Conservation (phyloP, 1,140 invertebrate species). For the Nixonia krombeini region DNA sequence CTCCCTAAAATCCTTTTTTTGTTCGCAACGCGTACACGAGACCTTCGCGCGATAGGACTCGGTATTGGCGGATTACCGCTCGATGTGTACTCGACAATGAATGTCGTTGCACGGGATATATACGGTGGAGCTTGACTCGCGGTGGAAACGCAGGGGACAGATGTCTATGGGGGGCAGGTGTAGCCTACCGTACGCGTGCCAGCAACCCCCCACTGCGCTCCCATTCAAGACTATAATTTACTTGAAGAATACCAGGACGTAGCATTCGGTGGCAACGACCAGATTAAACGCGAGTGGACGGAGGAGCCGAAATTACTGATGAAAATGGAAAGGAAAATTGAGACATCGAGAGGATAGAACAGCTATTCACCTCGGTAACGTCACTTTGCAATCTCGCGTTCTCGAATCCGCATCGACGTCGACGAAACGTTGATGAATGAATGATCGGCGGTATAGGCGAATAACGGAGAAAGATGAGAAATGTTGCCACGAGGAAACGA, state of each 20-base stretch:
- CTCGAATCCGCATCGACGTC: too few relatives aligned
- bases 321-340: slow-evolving; percentile 18
- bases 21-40: not conserved
- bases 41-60: slow-evolving; percentile 12
- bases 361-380: too few relatives aligned
- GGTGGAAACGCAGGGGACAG: slow-evolving; percentile 60
- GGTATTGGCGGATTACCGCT: slow-evolving; percentile 13
- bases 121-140: slow-evolving; percentile 60
- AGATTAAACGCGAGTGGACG: slow-evolving; percentile 30
- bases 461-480: not conserved
- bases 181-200: slow-evolving; percentile 67
- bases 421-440: too few relatives aligned
- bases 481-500: not conserved
- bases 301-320: slow-evolving; percentile 13
- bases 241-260: slow-evolving; percentile 68
- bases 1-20: slow-evolving; percentile 4
- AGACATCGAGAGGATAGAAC: too few relatives aligned
- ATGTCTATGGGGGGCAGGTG: slow-evolving; percentile 69
- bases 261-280: slow-evolving; percentile 35
- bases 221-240: slow-evolving; percentile 74
- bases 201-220: slow-evolving; percentile 68
- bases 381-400: too few relatives aligned
- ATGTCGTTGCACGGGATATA: slow-evolving; percentile 25
- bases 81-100: slow-evolving; percentile 43
- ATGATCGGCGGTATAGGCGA: too few relatives aligned